A percentile compares a stretch with the other conserved stretches of the same genome.
These are phyloP conservation scores for Heteropelma amictum DNA, from an alignment of 2,888 invertebrate species.

Conservation along the genomic window DNA sequence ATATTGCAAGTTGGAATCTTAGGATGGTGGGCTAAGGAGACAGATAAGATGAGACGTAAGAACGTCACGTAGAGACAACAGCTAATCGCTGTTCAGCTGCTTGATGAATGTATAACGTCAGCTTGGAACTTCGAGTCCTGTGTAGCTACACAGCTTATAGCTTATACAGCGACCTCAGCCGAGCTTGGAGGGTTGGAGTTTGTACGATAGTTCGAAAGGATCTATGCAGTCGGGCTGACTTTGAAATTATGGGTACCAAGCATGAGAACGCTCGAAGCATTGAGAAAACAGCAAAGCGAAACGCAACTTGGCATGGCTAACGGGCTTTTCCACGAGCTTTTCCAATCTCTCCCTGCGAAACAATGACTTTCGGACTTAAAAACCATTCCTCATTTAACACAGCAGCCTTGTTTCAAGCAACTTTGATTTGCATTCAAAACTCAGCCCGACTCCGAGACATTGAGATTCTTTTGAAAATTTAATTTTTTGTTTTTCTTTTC, in stretches of 20 bases:
- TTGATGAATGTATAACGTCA: slow-evolving; percentile 59
- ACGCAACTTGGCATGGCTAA: background rate
- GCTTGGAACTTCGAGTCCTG: slow-evolving; percentile 57
- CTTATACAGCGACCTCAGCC: slow-evolving; percentile 51
- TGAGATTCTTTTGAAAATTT: background rate
- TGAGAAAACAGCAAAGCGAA: slow-evolving; percentile 18
- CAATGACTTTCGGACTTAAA: slow-evolving; percentile 33
- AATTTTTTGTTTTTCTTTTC: too few relatives aligned
- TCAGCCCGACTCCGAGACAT: background rate
- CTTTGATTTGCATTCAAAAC: background rate
- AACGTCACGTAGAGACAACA: slow-evolving; percentile 49
- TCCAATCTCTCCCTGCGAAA: background rate
- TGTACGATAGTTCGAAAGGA: slow-evolving; percentile 57
- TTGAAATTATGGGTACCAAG: slow-evolving; percentile 68
- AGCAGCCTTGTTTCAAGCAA: slow-evolving; percentile 6
- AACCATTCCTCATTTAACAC: slow-evolving; percentile 18
- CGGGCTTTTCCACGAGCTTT: slow-evolving; percentile 11
- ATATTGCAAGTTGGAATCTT: background rate
- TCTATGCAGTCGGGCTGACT: slow-evolving; percentile 62
- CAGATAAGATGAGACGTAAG: slow-evolving; percentile 26
- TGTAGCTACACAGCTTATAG: slow-evolving; percentile 28
- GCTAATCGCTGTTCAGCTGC: slow-evolving; percentile 61
- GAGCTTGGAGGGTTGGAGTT: slow-evolving; percentile 37
- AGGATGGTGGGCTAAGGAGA: slow-evolving; percentile 13
- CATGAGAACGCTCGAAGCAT: slow-evolving; percentile 18